Evolutionary conservation across 2,888 invertebrate genomes (phyloP), one percentile per base, ranked within the genome.

Genomic region (Meteorus colon): DNA sequence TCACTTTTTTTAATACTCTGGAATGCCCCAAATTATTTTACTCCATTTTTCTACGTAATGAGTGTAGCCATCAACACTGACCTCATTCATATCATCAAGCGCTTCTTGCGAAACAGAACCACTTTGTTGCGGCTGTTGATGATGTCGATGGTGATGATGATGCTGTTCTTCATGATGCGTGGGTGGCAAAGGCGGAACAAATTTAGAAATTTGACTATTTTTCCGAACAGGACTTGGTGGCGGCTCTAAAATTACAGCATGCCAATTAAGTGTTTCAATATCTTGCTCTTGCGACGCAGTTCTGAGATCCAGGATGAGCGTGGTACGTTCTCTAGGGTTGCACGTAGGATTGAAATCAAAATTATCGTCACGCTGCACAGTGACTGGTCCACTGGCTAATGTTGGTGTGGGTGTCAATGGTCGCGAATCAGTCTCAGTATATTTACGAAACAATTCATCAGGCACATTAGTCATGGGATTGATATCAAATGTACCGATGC

Each of bases 381-480:
- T 79, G 19, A 78, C 71, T 14, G 85, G 81, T 12, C 85, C 94
- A 85, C 95, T 95, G 8, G 93, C 94, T 4, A 95, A 91, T 0
- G 95, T 95, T 0, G 95, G 95, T 0, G 95, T 94, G 0, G 96
- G 96, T 0, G 96, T 96, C 79, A 94, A 89, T 0, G 96, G 96
- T 31, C 96, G 91, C 0, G 96, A 96, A 87, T 96, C 96, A 0
- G 96, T 96, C 83, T 96, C 96, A 0, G 96, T 95, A 84, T 96
- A 96, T 79, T 95, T 94, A 16, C 89, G 85, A 77, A 89, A 89
- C 55, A 89, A 78, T 80, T 89, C 88, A 73, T 89, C 89, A 3
- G 89, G 88, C 16, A 88, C 86, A n/a, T 78, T 77, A 16, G 80
- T 80, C 41, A 77, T 74, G 14, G 79, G 70, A 1, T n/a, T 51